Evolutionary conservation across 2,888 invertebrate genomes (phyloP), one percentile per base, ranked within the genome.

Genomic region (Drosophila buzzatii): DNA sequence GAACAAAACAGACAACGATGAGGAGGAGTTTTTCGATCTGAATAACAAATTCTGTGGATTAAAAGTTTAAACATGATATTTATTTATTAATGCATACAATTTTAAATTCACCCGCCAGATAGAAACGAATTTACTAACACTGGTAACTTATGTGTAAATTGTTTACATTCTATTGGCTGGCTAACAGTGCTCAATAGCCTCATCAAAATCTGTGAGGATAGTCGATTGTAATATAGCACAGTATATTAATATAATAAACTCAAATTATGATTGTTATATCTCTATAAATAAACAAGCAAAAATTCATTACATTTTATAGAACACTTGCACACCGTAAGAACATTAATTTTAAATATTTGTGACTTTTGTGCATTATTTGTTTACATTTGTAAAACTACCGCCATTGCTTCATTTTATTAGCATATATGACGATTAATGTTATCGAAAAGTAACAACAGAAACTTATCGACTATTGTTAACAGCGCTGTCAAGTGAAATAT

Each of bases 21-120:
- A 85, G 12, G 89, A 90, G 18, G 91, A 89, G 4, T 92, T 91
- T 63, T 79, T 76, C 37, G 93, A 93, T 76, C 82, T 93, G 37
- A 93, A 93, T 73, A 93, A 93, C 73, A 91, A 92, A 75, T 93
- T 93, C 70, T 91, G 88, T 72, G 83, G 84, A 1, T 72, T 92
- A 27, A 85, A 92, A 73, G 81, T 89, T 16, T 63, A 58, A 65
- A 20, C 23, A 62, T 56, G 7, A 5, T 23, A 20, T 2, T 2
- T n/a, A 18, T 37, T 2, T 6, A 14, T 2, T 47, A 58, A 56
- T 23, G n/a, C 20, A 59, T 12, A 45, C 9, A 35, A 37, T 45
- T 39, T 69, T n/a, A 2, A 68, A 71, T 16, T 56, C 4, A 12
- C 18, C 61, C 60, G 72, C 56, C 23, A n/a, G n/a, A n/a, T n/a